phyloP scores from a whole-genome alignment of 30 jellyfish, hydroid and myxozoan genomes.

The Chrysaora quinquecirrha region DNA sequence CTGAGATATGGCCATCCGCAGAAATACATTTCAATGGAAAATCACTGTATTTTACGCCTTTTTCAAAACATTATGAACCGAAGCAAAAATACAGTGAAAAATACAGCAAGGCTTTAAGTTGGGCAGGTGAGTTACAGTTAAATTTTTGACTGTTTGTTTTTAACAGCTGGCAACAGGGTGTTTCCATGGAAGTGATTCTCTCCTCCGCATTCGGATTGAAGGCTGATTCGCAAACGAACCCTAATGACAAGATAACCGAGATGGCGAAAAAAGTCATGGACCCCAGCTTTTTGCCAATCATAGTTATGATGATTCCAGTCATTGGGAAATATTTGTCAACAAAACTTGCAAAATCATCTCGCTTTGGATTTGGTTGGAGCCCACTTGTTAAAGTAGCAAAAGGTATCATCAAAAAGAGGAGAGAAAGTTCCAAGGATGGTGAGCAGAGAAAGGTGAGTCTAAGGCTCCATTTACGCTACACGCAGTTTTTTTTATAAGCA shows the following conservation, averaged over 20 bases:
- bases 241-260: constrained; percentile 48
- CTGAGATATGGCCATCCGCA: no score
- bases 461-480: neutral
- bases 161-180: constrained; percentile 66
- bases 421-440: neutral
- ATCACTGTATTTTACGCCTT: no score
- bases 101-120: no score
- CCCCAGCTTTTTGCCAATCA: constrained; percentile 23
- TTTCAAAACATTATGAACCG: no score
- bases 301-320: constrained; percentile 45
- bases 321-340: constrained; percentile 32
- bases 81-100: no score
- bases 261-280: constrained; percentile 46
- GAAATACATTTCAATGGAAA: no score
- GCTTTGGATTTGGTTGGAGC: constrained; percentile 5
- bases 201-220: constrained; percentile 70
- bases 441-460: neutral
- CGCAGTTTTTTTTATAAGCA: no score
- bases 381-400: constrained; percentile 4
- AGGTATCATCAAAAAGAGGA: constrained; percentile 14
- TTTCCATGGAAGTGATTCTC: constrained; percentile 69
- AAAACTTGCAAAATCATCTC: neutral
- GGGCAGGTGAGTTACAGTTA: no score
- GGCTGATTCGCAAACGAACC: constrained; percentile 61
- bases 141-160: no score